Evolutionary conservation across 2,888 invertebrate species (phyloP), one percentile per base, ranked within the genome.

Genomic region (Baronia brevicornis): DNA sequence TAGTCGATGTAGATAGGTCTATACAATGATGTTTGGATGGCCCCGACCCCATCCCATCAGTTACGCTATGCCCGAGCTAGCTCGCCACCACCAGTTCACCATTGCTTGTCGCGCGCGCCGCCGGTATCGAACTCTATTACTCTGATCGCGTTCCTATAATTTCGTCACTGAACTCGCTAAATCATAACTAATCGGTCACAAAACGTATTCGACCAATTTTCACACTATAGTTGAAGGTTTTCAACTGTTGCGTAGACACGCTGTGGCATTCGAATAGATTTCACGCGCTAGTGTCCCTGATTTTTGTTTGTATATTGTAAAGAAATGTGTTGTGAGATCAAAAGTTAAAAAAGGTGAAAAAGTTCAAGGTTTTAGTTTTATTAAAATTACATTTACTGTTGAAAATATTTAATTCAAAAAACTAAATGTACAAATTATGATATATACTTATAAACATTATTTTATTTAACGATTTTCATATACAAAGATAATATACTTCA

Each of bases 41-140:
- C 66, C 66, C 59, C 70, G 73, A 71, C 73, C 75, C 70, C 69
- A 72, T 72, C 71, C 65, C 62, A 66, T 64, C 53, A 61, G 39
- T 31, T 19, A 38, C 26, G 36, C 29, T 26, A 33, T 21, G 27
- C 18, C 27, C 21, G 17, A 28, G 33, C 24, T 35, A 21, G 27
- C 23, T 36, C 38, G 27, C 48, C 46, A 43, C 44, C 43, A 48
- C 54, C 68, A 77, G 77, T 78, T 39, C 60, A 68, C 71, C 68
- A 77, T 69, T 71, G 74, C 55, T 38, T 64, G 68, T 39, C 73
- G 77, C 63, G 66, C 66, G 66, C 64, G 66, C 61, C 54, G 66
- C 54, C 49, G 50, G 68, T 63, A 44, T 36, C 41, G 42, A 29
- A 29, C 12, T 12, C 21, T 13, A 22, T 15, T 14, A 11, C 5